These are phyloP conservation scores for Semicossyphus pulcher DNA, from an alignment of 2,113 vertebrate species.

Conservation along the genomic window DNA sequence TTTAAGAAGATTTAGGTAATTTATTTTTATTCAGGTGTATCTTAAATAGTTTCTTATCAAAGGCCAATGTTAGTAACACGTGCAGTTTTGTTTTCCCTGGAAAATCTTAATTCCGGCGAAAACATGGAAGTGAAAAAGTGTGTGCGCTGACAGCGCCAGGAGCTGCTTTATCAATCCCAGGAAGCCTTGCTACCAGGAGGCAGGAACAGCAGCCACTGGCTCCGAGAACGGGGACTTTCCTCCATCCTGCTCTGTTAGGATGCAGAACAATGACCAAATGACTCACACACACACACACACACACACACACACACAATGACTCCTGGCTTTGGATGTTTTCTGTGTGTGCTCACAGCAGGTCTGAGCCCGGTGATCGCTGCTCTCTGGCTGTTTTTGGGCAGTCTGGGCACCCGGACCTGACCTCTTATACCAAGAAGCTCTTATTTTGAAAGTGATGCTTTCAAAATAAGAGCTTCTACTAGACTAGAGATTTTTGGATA, in stretches of 20 bases:
- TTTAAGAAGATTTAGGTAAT: slow-evolving; percentile 8
- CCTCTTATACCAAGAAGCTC: background rate
- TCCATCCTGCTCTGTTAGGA: slow-evolving; percentile 64
- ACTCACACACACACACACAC: slow-evolving; percentile 45
- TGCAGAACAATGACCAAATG: slow-evolving; percentile 75
- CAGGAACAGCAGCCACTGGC: slow-evolving; percentile 74
- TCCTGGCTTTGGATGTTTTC: slow-evolving; percentile 32
- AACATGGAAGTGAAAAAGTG: slow-evolving; percentile 62
- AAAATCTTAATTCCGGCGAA: slow-evolving; percentile 48
- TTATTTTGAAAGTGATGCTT: no score
- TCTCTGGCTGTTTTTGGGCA: slow-evolving; percentile 13
- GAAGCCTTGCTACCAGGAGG: slow-evolving; percentile 73
- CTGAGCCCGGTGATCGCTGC: slow-evolving; percentile 15
- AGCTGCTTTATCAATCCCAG: slow-evolving; percentile 76
- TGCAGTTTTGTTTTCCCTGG: slow-evolving; percentile 58
- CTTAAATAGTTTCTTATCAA: slow-evolving; percentile 38
- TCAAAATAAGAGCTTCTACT: no score
- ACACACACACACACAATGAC: slow-evolving; percentile 46
- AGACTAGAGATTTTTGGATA: no score
- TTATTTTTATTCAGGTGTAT: slow-evolving; percentile 4
- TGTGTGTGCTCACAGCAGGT: slow-evolving; percentile 63
- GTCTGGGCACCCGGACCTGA: background rate
- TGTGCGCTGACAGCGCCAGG: slow-evolving; percentile 27
- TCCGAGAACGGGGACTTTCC: slow-evolving; percentile 81
- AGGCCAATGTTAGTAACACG: slow-evolving; percentile 41